Conservation (phyloP, 2,113 vertebrate genomes). For the Dolichotis patagonum region DNA sequence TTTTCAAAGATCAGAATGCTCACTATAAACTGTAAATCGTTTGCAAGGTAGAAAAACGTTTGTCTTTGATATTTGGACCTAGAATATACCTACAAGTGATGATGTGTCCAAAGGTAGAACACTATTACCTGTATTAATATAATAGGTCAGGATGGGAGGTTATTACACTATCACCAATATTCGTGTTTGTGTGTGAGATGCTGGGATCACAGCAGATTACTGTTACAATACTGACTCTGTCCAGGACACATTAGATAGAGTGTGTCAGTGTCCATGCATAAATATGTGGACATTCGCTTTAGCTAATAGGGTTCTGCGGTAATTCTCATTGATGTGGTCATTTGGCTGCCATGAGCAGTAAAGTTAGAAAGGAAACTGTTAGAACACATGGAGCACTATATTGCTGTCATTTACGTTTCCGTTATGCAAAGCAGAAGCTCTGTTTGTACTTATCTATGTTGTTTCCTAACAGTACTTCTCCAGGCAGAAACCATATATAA, state of each 20-base stretch:
- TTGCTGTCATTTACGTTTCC: constrained; percentile 25
- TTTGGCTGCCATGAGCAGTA: neutral
- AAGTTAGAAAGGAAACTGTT: neutral
- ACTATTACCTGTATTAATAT: no score
- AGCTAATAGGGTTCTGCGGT: neutral
- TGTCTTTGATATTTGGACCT: neutral
- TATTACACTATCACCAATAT: no score
- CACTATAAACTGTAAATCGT: neutral
- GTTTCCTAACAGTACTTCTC: neutral
- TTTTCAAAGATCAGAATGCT: neutral
- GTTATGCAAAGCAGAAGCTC: constrained; percentile 13
- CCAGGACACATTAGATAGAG: neutral
- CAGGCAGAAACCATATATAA: neutral
- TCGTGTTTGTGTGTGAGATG: neutral
- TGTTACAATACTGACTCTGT: neutral
- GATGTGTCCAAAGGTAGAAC: neutral
- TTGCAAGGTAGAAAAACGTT: neutral
- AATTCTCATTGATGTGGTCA: neutral
- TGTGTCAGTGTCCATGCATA: neutral
- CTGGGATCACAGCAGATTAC: neutral
- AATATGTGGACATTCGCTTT: neutral
- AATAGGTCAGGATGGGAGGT: neutral
- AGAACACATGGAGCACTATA: neutral
- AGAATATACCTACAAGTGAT: neutral
- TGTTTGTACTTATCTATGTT: neutral